Base-by-base conservation (phyloP, 2,797 vertebrate species). In the Epinephelus coioides region DNA sequence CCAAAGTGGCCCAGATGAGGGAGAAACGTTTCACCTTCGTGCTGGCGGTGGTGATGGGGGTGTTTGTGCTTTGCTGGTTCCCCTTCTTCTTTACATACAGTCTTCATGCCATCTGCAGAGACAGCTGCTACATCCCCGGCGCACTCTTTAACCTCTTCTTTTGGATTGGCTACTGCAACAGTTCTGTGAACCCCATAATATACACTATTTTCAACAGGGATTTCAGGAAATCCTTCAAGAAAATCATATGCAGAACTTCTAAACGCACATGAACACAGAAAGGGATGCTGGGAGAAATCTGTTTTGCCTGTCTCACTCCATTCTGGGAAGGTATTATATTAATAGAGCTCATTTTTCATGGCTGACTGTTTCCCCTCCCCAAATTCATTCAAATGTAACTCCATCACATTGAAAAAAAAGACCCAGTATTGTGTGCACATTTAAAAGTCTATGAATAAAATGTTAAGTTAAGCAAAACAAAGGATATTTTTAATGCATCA, bases 111-210 rank as follows among this genome's bases (percentile, higher is more conserved):
- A 83, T 96, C 78, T 96, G 96, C 91, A 89, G 95, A 72, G 91
- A 95, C 61, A 92, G 91, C 78, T 96, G 96, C 88, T 88, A 93
- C 65, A 95, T 96, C 69, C 96, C 96, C 2, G 85, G 83, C 38
- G 86, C 94, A 17, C 95, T 96, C 49, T 96, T 96, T 72, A 94
- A 96, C 72, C 89, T 96, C 23, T 96, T 96, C 79, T 96, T 96
- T 79, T 96, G 96, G 96, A 96, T 96, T 76, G 96, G 96, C 43
- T 96, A 96, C 92, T 96, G 96, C 85, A 96, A 96, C 91, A 96
- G 96, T 62, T 96, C 95, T 0, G 94, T 96, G 46, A 96, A 96
- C 79, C 96, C 96, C 21, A 96, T 96, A 1, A 96, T 96, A 55
- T 96, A 96, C 85, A 96, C 96, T 0, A 96, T 96, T 71, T 96